Percentiles rank a stretch among this genome's conserved stretches.
Evolutionary conservation across 2,797 vertebrate species (phyloP).

Genomic region (Silurus lanzhouensis): DNA sequence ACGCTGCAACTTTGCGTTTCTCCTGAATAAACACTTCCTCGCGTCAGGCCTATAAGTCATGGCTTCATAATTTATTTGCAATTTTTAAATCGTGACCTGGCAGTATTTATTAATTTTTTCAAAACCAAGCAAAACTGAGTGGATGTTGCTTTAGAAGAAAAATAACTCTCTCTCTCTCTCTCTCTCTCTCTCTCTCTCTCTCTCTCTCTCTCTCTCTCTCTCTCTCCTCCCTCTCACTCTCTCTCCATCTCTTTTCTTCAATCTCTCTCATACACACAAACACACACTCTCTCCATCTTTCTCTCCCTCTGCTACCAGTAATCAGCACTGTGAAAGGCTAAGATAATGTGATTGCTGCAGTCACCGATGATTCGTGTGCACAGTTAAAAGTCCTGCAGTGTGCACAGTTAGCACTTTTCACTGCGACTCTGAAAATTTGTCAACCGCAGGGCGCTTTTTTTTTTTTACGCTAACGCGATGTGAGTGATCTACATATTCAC

Average conservation of each 20-base stretch:
- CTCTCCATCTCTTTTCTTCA: neutral
- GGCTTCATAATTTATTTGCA: slow-evolving; percentile 60
- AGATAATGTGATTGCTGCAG: slow-evolving; percentile 78
- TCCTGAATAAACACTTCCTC: slow-evolving; percentile 49
- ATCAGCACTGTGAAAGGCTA: slow-evolving; percentile 70
- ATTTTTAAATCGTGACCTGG: slow-evolving; percentile 61
- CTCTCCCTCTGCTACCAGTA: slow-evolving; percentile 48
- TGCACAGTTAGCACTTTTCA: slow-evolving; percentile 82
- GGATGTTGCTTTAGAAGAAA: slow-evolving; percentile 35
- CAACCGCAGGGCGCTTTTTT: slow-evolving; percentile 71
- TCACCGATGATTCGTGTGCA: slow-evolving; percentile 73
- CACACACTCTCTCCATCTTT: neutral
- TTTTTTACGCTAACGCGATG: slow-evolving; percentile 75
- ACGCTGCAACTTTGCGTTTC: slow-evolving; percentile 51
- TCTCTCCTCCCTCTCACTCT: neutral
- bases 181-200: neutral
- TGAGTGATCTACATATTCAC: slow-evolving; percentile 78
- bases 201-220: neutral
- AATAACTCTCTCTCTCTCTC: neutral
- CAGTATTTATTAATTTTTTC: slow-evolving; percentile 55
- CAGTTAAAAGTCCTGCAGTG: slow-evolving; percentile 64
- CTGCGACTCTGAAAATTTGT: slow-evolving; percentile 77
- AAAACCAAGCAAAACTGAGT: slow-evolving; percentile 57
- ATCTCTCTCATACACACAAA: neutral
- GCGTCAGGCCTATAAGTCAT: slow-evolving; percentile 52